phyloP scores from a whole-genome alignment of 2,113 vertebrate species.

The Rhinichthys klamathensis region DNA sequence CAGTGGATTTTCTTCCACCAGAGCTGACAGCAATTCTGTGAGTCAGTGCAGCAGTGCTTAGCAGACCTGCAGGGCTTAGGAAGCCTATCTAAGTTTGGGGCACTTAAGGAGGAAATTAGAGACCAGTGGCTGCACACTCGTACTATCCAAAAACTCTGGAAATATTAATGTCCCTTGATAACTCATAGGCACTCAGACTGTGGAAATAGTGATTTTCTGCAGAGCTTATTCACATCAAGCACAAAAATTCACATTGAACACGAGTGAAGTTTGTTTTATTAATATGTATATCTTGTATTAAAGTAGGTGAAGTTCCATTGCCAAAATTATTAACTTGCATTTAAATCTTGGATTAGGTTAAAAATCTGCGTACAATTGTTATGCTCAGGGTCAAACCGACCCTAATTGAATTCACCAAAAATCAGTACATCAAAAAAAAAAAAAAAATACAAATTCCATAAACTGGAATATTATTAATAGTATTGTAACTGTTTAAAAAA shows the following conservation, averaged over 20 bases:
- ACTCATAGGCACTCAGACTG: background rate
- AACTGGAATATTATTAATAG: background rate
- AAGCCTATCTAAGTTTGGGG: slow-evolving; percentile 26
- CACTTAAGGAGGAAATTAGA: slow-evolving; percentile 30
- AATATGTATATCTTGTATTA: background rate
- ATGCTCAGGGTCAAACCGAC: background rate
- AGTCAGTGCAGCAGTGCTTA: slow-evolving; percentile 24
- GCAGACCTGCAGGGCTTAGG: background rate
- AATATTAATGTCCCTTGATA: background rate
- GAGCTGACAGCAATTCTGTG: background rate
- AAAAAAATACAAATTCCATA: background rate
- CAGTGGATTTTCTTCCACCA: background rate
- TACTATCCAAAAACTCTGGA: background rate
- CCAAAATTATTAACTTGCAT: background rate
- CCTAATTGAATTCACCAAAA: background rate
- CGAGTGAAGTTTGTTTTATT: background rate
- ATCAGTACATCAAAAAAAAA: background rate
- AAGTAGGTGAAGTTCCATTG: background rate
- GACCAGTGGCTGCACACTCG: slow-evolving; percentile 17
- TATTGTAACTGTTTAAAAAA: no score
- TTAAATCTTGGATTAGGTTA: no score
- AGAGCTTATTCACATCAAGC: background rate
- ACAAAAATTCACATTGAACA: background rate
- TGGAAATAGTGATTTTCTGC: background rate
- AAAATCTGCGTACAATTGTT: background rate